phyloP scores from a whole-genome alignment of 37 sponge, comb jelly and placozoan genomes.

The Axinella damicornis region DNA sequence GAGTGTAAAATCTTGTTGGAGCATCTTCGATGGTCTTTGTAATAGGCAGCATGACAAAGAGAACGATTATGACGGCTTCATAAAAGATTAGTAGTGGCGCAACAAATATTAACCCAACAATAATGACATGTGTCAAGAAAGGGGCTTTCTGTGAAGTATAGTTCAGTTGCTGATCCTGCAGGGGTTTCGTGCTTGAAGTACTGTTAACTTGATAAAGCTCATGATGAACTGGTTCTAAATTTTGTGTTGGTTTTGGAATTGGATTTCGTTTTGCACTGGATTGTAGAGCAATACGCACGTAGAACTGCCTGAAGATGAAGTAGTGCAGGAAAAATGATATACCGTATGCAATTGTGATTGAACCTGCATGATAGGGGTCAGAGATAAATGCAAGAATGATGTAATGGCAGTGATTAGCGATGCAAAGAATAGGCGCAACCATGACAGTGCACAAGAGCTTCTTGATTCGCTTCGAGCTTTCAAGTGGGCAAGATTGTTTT shows the following conservation, averaged over 20 bases:
- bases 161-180: no score
- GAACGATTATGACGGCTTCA: slow-evolving; percentile 18
- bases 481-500: neutral
- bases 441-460: slow-evolving; percentile 27
- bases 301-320: slow-evolving; percentile 33
- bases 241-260: no score
- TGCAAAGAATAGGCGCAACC: slow-evolving; percentile 19
- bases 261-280: neutral
- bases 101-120: slow-evolving; percentile 3
- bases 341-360: neutral
- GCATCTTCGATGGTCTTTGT: slow-evolving; percentile 32
- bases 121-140: slow-evolving; percentile 19
- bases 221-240: no score
- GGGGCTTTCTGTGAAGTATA: no score
- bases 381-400: slow-evolving; percentile 35
- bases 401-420: slow-evolving; percentile 36
- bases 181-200: no score
- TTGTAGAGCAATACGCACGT: neutral
- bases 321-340: slow-evolving; percentile 10
- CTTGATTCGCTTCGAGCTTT: slow-evolving; percentile 3
- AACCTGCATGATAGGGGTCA: slow-evolving; percentile 39
- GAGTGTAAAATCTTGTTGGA: slow-evolving; percentile 15
- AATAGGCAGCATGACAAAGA: slow-evolving; percentile 22
- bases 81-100: slow-evolving; percentile 19
- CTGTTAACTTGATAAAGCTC: no score